phyloP scores from a whole-genome alignment of 2,888 invertebrate genomes.

The Xestia ashworthii region DNA sequence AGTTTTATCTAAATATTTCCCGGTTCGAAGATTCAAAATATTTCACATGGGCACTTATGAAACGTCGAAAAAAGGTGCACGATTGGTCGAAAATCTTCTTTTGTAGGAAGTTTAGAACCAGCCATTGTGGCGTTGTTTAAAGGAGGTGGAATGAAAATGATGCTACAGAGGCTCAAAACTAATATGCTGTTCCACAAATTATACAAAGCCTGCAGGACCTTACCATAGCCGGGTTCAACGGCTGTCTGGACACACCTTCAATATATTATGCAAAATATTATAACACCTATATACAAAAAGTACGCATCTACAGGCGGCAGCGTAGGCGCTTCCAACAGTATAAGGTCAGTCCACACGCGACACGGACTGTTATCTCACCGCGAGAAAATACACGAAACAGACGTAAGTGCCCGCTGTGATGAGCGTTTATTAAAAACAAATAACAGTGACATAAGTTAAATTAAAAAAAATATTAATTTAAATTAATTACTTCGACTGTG shows the following conservation, averaged over 20 bases:
- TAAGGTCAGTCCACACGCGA: conserved; percentile 78
- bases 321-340: conserved; percentile 84
- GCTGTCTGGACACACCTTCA: conserved; percentile 16
- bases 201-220: background rate
- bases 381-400: conserved; percentile 79
- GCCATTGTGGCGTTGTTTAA: background rate
- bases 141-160: too few species aligned
- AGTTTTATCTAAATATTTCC: background rate
- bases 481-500: conserved; percentile 39
- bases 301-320: conserved; percentile 61
- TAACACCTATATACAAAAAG: conserved; percentile 51
- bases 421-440: conserved; percentile 17
- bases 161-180: background rate
- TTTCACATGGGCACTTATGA: too few species aligned
- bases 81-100: background rate
- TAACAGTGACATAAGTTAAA: conserved; percentile 40
- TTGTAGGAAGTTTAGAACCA: fast-evolving
- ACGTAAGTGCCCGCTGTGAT: conserved; percentile 76
- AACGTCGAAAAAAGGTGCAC: too few species aligned
- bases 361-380: conserved; percentile 80
- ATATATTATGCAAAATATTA: conserved; percentile 20
- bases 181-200: background rate
- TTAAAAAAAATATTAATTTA: background rate
- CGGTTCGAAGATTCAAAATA: background rate
- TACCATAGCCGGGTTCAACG: conserved; percentile 47